Percentiles rank a stretch among this genome's conserved stretches.
These are phyloP conservation scores for Drosophila mayri DNA, from an alignment of 1,140 invertebrate species.

Conservation along the genomic window DNA sequence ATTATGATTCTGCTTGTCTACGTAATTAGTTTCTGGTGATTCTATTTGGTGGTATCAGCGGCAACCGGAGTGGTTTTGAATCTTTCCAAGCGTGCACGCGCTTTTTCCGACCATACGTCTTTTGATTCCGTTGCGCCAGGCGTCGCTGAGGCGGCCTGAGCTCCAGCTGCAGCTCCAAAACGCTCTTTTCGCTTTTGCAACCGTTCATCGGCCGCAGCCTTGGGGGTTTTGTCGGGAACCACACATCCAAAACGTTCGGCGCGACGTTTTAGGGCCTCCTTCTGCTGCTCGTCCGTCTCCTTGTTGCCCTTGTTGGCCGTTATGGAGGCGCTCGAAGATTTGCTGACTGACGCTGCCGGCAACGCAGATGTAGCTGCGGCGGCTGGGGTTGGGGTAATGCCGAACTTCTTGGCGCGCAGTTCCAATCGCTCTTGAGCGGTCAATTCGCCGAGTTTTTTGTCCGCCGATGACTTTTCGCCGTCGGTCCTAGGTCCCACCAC, in stretches of 20 bases:
- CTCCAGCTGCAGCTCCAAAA: conserved; percentile 86
- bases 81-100: conserved; percentile 74
- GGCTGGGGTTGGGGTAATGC: conserved; percentile 78
- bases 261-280: conserved; percentile 90
- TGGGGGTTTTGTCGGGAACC: conserved; percentile 89
- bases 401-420: conserved; percentile 92
- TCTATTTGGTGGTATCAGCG: conserved; percentile 36
- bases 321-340: conserved; percentile 85
- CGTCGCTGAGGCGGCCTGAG: neutral
- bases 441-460: conserved; percentile 87
- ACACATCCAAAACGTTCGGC: conserved; percentile 91
- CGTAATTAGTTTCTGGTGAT: neutral
- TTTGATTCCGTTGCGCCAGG: conserved; percentile 48
- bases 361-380: conserved; percentile 5
- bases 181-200: conserved; percentile 90
- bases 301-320: conserved; percentile 62
- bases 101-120: conserved; percentile 77
- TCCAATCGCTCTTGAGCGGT: conserved; percentile 90
- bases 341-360: conserved; percentile 81
- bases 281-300: conserved; percentile 84
- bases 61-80: conserved; percentile 58
- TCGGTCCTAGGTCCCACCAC: conserved; percentile 35
- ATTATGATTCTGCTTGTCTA: conserved; percentile 35
- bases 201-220: conserved; percentile 88
- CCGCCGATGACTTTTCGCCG: neutral